phyloP scores from a whole-genome alignment of 2,888 invertebrate species.

The Melinopterus prodromus region DNA sequence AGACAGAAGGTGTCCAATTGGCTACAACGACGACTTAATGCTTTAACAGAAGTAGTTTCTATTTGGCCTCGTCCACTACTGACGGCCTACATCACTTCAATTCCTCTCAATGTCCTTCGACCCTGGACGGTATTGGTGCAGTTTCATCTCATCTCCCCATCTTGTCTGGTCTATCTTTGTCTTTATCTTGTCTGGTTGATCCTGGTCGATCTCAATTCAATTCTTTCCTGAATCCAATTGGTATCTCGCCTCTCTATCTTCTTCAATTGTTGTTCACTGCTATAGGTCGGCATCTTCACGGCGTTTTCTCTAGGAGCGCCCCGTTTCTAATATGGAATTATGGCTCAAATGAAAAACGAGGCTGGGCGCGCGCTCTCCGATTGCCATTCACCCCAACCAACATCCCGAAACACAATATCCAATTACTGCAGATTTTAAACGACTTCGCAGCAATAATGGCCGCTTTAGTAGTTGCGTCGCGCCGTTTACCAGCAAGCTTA shows the following conservation, averaged over 20 bases:
- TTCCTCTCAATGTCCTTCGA: too few relatives aligned
- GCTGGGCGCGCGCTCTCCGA: not conserved
- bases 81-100: too few relatives aligned
- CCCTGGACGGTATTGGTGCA: too few relatives aligned
- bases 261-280: too few relatives aligned
- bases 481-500: not conserved
- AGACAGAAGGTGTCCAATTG: not conserved
- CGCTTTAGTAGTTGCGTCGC: not conserved
- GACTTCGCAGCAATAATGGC: not conserved
- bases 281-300: not conserved
- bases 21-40: not conserved
- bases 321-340: conserved; percentile 8
- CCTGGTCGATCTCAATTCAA: too few relatives aligned
- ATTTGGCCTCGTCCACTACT: too few relatives aligned
- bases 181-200: too few relatives aligned
- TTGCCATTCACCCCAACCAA: not conserved
- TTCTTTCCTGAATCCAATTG: too few relatives aligned
- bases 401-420: not conserved
- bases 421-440: conserved; percentile 6
- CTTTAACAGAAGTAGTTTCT: too few relatives aligned
- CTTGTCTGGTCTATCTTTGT: too few relatives aligned
- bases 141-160: too few relatives aligned
- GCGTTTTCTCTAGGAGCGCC: not conserved
- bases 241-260: too few relatives aligned
- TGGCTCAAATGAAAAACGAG: not conserved